Evolutionary conservation across 2,797 vertebrate species (phyloP), one percentile per base, ranked within the genome.

Genomic region (Hemibagrus guttatus): DNA sequence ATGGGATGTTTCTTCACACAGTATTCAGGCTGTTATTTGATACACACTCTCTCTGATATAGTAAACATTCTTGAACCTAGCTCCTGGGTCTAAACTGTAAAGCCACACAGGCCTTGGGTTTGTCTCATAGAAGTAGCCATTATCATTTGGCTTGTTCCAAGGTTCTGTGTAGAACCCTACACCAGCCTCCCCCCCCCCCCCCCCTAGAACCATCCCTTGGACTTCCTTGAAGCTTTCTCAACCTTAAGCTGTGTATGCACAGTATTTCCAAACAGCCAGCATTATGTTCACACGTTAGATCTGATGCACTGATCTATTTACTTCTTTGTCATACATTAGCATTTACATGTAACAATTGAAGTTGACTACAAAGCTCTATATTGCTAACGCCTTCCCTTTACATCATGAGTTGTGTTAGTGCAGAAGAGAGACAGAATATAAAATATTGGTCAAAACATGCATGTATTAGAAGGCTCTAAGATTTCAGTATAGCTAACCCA

Each of bases 401-500:
- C 54, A 12, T 4, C 3, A 61, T 17, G 23, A 17, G 72, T 72
- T 46, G 26, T 2, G 0, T 4, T 63, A 78, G 31, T 21, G 42
- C 23, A 26, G 71, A 39, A 39, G 1, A 39, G 35, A 39, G 35
- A 39, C 35, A 39, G 4, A 4, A 39, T 39, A 39, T 1, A 39
- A 39, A 39, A 39, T 39, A 56, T 58, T 9, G n/a, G 23, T 11
- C 21, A 3, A 35, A 69, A 54, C 17, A 58, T 31, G 2, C 49
- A n/a, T 11, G 21, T 12, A 42, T 46, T 46, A 6, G 69, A 61
- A 87, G 46, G 74, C 39, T 84, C 85, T 63, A 52, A 85, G 75
- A 85, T 87, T 69, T 87, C 93, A 92, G 93, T 91, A 35, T n/a
- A 87, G 63, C 49, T 56, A 17, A 72, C 4, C 0, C 23, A 49